phyloP scores from a whole-genome alignment of 2,888 invertebrate species.

The Morpho helenor region DNA sequence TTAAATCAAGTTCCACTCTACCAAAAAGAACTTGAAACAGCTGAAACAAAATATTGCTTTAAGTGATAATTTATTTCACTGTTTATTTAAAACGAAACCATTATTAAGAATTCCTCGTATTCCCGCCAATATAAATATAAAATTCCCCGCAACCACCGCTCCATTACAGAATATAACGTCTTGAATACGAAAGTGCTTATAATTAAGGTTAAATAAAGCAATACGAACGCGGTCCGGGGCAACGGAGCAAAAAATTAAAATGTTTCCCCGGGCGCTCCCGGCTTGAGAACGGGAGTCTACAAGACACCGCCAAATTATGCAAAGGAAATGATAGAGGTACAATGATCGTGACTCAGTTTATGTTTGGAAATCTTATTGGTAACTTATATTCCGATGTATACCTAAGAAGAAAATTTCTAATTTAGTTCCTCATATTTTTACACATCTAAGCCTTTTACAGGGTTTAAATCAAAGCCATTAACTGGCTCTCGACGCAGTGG shows the following conservation, averaged over 20 bases:
- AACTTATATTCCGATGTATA: too few relatives aligned
- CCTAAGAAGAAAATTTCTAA: too few relatives aligned
- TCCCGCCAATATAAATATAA: slow-evolving; percentile 24
- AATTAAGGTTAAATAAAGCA: slow-evolving; percentile 63
- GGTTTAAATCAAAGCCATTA: too few relatives aligned
- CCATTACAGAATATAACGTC: slow-evolving; percentile 28
- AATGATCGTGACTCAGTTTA: too few relatives aligned
- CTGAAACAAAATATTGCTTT: too few relatives aligned
- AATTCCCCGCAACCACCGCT: slow-evolving; percentile 13
- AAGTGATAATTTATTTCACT: background rate
- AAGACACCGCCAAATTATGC: slow-evolving; percentile 3
- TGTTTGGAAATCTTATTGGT: too few relatives aligned
- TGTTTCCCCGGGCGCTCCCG: slow-evolving; percentile 32
- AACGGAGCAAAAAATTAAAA: slow-evolving; percentile 72
- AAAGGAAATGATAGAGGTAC: background rate
- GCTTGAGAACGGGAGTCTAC: background rate
- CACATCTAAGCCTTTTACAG: too few relatives aligned
- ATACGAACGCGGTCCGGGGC: slow-evolving; percentile 37
- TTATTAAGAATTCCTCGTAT: background rate
- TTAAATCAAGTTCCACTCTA: too few relatives aligned
- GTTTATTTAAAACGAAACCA: slow-evolving; percentile 1
- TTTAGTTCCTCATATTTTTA: too few relatives aligned
- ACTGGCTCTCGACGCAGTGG: too few relatives aligned
- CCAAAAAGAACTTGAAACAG: too few relatives aligned
- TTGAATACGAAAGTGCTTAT: slow-evolving; percentile 51